Evolutionary conservation across 2,888 invertebrate species (phyloP).

Genomic region (Agrochola lychnidis): DNA sequence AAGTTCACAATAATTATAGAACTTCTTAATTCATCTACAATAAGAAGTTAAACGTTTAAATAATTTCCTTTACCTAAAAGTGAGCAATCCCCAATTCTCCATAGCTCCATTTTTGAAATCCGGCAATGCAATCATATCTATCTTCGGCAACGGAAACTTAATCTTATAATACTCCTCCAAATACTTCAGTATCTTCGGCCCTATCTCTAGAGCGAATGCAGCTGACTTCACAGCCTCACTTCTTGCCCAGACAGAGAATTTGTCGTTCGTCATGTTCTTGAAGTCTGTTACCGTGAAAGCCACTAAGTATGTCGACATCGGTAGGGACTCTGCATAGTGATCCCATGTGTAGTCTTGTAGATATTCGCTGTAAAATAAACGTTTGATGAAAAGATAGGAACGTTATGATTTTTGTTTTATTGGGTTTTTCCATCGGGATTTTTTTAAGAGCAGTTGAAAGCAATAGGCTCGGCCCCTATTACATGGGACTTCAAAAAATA

Average conservation of each 20-base stretch:
- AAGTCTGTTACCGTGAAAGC: slow-evolving; percentile 96
- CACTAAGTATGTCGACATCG: slow-evolving; percentile 97
- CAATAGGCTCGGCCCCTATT: too few relatives aligned
- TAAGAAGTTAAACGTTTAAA: too few relatives aligned
- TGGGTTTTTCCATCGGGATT: too few relatives aligned
- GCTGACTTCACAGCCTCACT: slow-evolving; percentile 93
- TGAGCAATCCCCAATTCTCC: slow-evolving; percentile 96
- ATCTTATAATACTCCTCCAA: slow-evolving; percentile 94
- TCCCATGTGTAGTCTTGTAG: slow-evolving; percentile 93
- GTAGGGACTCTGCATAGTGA: slow-evolving; percentile 93
- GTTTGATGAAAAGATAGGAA: neutral
- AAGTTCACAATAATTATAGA: neutral
- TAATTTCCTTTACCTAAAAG: slow-evolving; percentile 91
- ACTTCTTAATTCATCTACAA: neutral
- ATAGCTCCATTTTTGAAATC: slow-evolving; percentile 97
- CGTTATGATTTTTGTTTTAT: neutral
- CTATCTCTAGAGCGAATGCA: slow-evolving; percentile 94
- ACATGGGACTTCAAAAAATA: too few relatives aligned
- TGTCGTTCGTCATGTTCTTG: slow-evolving; percentile 89
- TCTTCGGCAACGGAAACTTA: slow-evolving; percentile 94
- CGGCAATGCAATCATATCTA: slow-evolving; percentile 98
- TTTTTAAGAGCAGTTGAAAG: too few relatives aligned
- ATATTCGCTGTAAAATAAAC: slow-evolving; percentile 85
- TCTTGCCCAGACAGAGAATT: slow-evolving; percentile 93
- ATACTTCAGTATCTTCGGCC: slow-evolving; percentile 93